Percentiles rank a stretch among this genome's conserved stretches.
Evolutionary conservation across 2,888 invertebrate genomes (phyloP).

Genomic region (Eucera pruinosa): DNA sequence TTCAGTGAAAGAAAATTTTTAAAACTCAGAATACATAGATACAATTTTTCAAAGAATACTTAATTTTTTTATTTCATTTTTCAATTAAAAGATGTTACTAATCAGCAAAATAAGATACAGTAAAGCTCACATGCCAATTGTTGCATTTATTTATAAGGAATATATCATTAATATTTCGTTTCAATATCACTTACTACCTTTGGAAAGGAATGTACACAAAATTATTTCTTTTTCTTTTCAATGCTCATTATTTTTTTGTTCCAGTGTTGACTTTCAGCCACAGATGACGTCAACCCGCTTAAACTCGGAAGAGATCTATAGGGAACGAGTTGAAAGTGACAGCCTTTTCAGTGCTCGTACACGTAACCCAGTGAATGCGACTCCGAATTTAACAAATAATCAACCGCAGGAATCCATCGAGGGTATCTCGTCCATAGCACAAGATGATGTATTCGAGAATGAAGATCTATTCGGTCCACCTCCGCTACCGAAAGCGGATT

Average conservation of each 20-base stretch:
- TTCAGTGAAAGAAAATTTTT: too few relatives aligned
- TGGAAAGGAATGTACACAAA: too few relatives aligned
- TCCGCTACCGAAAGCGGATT: conserved; percentile 77
- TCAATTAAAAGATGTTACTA: too few relatives aligned
- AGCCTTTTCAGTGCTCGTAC: conserved; percentile 71
- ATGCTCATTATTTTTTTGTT: conserved; percentile 25
- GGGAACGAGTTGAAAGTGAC: conserved; percentile 76
- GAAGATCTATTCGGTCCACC: conserved; percentile 81
- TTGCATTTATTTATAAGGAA: too few relatives aligned
- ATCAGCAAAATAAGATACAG: too few relatives aligned
- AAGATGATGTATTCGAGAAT: conserved; percentile 73
- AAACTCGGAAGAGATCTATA: conserved; percentile 78
- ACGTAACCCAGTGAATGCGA: conserved; percentile 46
- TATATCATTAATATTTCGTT: too few relatives aligned
- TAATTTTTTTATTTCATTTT: too few relatives aligned
- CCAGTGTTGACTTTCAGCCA: conserved; percentile 75
- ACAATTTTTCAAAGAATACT: too few relatives aligned
- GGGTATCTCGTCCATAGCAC: conserved; percentile 29
- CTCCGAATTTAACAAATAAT: conserved; percentile 37
- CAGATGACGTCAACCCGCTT: conserved; percentile 76
- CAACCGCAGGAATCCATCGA: conserved; percentile 33
- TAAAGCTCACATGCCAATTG: too few relatives aligned
- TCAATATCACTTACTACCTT: too few relatives aligned
- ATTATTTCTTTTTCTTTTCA: too few relatives aligned
- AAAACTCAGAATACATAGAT: too few relatives aligned